Evolutionary conservation across 2,113 vertebrate species (phyloP), one percentile per base, ranked within the genome.

Genomic region (Tonatia bakeri): DNA sequence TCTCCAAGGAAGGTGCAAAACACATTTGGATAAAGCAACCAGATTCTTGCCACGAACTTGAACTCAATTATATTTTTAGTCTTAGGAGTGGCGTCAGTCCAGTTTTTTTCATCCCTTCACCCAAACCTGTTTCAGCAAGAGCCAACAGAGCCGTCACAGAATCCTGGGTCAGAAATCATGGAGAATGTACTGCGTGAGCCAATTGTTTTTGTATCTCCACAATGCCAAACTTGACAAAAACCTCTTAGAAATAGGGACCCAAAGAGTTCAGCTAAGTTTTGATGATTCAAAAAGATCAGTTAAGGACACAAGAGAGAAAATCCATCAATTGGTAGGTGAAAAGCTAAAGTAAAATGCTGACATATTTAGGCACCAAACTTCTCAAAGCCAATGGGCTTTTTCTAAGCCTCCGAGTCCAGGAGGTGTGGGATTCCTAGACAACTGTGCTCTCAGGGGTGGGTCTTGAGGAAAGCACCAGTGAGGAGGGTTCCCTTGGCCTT

Each of bases 41-140:
- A 91, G 95, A 80, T 28, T 61, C 16, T 65, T 94, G 36, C 38
- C 52, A 65, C 24, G 28, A 40, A 52, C 47, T 86, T 86, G 40
- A 95, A 84, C 47, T 97, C 72, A 90, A 43, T 87, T 82, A 47
- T 64, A 83, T 75, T 83, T 91, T 96, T 43, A 86, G 31, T 80
- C 20, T 94, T 75, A 65, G 3, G 13, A 95, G 12, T 75, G 1
- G 2, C 36, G 59, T 31, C 38, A 92, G 20, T 76, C 80, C 15
- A 54, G 4, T 56, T 5, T 64, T 9, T 56, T 33, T 87, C 43
- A 56, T 50, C 16, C 36, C n/a, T 33, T 80, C 45, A 69, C 36
- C 61, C 47, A 97, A 43, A 75, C 22, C 24, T 72, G 65, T 64
- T 72, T 26, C 31, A 76, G 52, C 43, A 54, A 86, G 11, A 79